These are phyloP conservation scores for Apoderus coryli DNA, from an alignment of 2,888 invertebrate genomes.

Conservation along the genomic window DNA sequence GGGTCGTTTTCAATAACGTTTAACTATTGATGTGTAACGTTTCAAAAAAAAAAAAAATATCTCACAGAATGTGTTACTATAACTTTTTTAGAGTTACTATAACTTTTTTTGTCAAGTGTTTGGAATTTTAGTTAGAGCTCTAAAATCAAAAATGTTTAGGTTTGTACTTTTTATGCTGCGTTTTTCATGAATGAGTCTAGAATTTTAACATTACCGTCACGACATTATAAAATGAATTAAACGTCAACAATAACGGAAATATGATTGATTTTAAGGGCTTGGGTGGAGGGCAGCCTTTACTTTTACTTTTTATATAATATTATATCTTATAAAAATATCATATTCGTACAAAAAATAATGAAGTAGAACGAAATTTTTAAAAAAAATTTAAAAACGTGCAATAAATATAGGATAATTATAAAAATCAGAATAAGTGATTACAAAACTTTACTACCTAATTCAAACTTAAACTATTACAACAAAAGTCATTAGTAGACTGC, in stretches of 20 bases:
- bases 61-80: too few relatives aligned
- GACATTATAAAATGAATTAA: not conserved
- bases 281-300: not conserved
- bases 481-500: too few relatives aligned
- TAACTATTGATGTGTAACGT: not conserved
- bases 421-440: not conserved
- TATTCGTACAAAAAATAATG: not conserved
- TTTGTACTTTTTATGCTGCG: not conserved
- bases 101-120: too few relatives aligned
- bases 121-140: not conserved
- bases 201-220: conserved; percentile 2
- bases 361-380: too few relatives aligned
- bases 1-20: conserved; percentile 2
- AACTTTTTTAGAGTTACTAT: not conserved
- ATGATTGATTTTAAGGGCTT: not conserved
- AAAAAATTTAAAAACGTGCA: not conserved
- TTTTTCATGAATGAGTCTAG: not conserved
- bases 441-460: not conserved
- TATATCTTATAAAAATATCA: not conserved
- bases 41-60: not conserved
- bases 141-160: not conserved
- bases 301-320: not conserved
- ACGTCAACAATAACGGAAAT: not conserved
- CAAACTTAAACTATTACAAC: not conserved
- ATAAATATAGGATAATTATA: not conserved